phyloP scores from a whole-genome alignment of 2,797 vertebrate genomes.

The Myotis vivesi region DNA sequence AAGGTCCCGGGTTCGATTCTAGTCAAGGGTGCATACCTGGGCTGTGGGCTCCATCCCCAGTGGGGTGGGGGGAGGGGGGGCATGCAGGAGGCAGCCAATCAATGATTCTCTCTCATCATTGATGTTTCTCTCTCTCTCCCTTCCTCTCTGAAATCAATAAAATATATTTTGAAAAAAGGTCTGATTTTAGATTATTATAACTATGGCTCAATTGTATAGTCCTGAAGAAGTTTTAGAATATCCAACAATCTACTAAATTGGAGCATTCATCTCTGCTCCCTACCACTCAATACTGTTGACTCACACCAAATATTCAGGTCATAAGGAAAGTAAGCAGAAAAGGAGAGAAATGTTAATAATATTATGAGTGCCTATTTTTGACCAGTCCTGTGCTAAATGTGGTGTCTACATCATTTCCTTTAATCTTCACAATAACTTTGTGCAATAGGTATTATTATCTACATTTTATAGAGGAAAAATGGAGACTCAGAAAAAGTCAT shows the following conservation, averaged over 20 bases:
- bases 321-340: slow-evolving; percentile 34
- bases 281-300: slow-evolving; percentile 5
- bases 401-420: neutral
- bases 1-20: neutral
- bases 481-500: slow-evolving; percentile 40
- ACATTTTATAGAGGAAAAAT: slow-evolving; percentile 33
- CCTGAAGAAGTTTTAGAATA: neutral
- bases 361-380: slow-evolving; percentile 45
- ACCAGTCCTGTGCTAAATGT: neutral
- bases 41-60: neutral
- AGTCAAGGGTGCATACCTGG: neutral
- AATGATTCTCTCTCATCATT: neutral
- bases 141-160: neutral
- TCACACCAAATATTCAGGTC: slow-evolving; percentile 47
- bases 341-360: slow-evolving; percentile 39
- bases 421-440: slow-evolving; percentile 31
- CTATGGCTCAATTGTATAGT: neutral
- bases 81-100: neutral
- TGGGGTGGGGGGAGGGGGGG: neutral
- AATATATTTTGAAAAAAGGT: neutral
- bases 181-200: neutral
- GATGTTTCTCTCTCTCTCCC: neutral
- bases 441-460: slow-evolving; percentile 1
- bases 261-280: neutral
- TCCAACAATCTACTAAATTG: neutral